phyloP scores from a whole-genome alignment of 2,888 invertebrate genomes.

The Himalopsyche japonica region DNA sequence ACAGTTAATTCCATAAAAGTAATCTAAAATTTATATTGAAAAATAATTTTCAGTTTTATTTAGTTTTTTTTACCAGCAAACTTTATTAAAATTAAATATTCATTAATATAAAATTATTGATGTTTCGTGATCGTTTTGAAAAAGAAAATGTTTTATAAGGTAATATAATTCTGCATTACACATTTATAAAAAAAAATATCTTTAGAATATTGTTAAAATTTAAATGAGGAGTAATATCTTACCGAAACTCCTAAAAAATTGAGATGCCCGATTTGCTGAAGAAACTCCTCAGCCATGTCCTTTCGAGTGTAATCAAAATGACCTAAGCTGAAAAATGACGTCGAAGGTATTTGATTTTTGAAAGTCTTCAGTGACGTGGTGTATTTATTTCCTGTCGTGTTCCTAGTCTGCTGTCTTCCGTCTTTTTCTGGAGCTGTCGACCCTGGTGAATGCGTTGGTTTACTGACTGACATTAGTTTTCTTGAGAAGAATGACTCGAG shows the following conservation, averaged over 20 bases:
- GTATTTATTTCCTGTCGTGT: conserved; percentile 30
- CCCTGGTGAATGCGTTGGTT: not conserved
- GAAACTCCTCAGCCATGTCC: conserved; percentile 73
- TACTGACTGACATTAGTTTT: conserved; percentile 19
- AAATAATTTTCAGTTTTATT: too few species aligned
- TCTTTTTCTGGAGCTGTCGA: conserved; percentile 6
- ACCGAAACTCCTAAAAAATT: conserved; percentile 87
- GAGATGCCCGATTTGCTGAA: conserved; percentile 71
- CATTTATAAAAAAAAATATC: not conserved
- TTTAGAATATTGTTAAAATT: not conserved
- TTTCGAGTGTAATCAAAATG: conserved; percentile 75
- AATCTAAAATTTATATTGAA: too few species aligned
- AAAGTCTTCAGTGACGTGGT: conserved; percentile 34
- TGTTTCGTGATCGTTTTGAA: too few species aligned
- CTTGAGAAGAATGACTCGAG: conserved; percentile 18
- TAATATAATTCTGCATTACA: not conserved
- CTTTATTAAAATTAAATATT: too few species aligned
- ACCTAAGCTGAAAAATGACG: conserved; percentile 51
- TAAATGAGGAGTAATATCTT: conserved; percentile 49
- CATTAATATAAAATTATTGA: too few species aligned
- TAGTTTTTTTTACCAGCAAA: too few species aligned
- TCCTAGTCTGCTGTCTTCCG: not conserved
- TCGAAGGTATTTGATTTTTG: conserved; percentile 45
- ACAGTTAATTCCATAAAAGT: too few species aligned
- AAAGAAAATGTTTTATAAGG: too few species aligned